Base-by-base conservation (phyloP, 2,888 invertebrate genomes). In the Drosophila acutilabella region DNA sequence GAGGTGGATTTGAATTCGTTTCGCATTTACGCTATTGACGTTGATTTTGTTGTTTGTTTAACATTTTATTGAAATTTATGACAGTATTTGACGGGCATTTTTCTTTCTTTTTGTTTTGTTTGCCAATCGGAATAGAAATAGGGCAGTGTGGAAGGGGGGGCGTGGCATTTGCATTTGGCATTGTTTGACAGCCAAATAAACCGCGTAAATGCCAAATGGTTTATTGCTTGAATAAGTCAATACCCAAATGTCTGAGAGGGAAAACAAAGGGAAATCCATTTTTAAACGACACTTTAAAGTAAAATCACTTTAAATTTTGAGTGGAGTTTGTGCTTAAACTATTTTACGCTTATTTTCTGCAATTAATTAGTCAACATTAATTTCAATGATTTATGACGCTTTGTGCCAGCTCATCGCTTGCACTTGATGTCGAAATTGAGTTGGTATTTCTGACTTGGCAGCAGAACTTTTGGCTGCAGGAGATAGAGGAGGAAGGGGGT, bases 61-160 rank as follows among this genome's bases (percentile, higher is more conserved):
- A 59, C 36, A 71, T 78, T 75, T 78, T 72, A 88, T 80, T 74
- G 77, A 66, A 62, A 76, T 85, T 82, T 78, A 73, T 83, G 68
- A 58, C 54, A 51, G 42, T 41, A 11, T 56, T 42, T 51, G 38
- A 16, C 20, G 26, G 38, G 5, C 14, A 45, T 13, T 30, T 30
- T 26, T 26, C 8, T 30, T 30, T 30, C 7, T 7, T 42, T 33
- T 38, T 36, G 8, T 14, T 14, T 26, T 6, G 33, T 33, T 11
- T 11, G 20, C 4, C 20, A 20, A 18, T 7, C 18, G 23, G 23
- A 44, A 1, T 14, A 7, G 13, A 10, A 11, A 26, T 16, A 6
- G 11, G 20, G 11, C 11, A 11, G 18, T 13, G 8, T 26, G 45
- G 45, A 7, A 20, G n/a, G 26, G 26, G n/a, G 52, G 53, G 65